These are phyloP conservation scores for Cryptoblepharus egeriae DNA, from an alignment of 2,797 vertebrate species.

Conservation along the genomic window DNA sequence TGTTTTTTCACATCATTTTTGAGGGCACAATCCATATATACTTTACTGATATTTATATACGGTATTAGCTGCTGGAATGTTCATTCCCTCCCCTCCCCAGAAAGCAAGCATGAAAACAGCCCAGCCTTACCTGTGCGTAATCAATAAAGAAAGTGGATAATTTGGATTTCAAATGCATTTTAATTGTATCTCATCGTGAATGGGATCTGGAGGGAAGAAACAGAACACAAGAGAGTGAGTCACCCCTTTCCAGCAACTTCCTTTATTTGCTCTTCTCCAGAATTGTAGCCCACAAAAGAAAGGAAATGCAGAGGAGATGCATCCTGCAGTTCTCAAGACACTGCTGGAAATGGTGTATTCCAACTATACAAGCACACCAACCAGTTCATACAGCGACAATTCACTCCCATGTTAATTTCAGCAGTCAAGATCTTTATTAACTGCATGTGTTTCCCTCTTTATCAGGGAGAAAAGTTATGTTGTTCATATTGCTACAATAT, in stretches of 20 bases:
- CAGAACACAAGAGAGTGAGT: not conserved
- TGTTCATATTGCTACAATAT: too few species aligned
- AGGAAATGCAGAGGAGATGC: not conserved
- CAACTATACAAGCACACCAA: not conserved
- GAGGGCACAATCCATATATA: not conserved
- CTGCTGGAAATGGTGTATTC: not conserved
- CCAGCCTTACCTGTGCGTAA: not conserved
- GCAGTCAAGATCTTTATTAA: too few species aligned
- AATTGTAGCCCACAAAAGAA: accelerated
- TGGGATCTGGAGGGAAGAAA: not conserved
- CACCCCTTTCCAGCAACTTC: not conserved
- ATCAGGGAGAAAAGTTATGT: too few species aligned
- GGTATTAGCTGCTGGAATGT: not conserved
- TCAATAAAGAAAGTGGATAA: not conserved
- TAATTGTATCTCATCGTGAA: not conserved
- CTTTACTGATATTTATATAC: not conserved
- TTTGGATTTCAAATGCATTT: not conserved
- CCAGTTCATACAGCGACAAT: not conserved
- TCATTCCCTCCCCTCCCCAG: too few species aligned
- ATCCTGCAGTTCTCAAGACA: not conserved
- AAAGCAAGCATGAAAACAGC: accelerated
- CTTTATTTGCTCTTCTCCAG: accelerated
- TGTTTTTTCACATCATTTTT: not conserved
- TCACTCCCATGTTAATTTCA: not conserved
- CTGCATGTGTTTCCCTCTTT: too few species aligned